Percentiles rank a stretch among this genome's conserved stretches.
These are phyloP conservation scores for Pachyramphus minor DNA, from an alignment of 2,113 vertebrate species.

Conservation along the genomic window DNA sequence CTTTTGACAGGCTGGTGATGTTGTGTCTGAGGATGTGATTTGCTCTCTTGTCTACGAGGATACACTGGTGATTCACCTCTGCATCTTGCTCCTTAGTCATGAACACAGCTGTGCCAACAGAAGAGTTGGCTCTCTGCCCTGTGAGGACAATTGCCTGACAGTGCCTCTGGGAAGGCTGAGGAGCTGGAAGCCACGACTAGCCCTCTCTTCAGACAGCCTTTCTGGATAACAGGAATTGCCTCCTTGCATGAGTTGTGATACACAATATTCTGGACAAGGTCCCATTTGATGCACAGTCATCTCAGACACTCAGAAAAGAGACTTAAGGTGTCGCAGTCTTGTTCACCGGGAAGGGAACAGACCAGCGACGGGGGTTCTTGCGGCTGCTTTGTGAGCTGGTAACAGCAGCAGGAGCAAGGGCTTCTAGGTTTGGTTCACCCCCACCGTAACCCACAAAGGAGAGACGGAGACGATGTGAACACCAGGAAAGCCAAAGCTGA, in stretches of 20 bases:
- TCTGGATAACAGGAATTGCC: not conserved
- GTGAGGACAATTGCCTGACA: fast-evolving
- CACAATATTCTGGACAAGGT: not conserved
- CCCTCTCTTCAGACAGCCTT: not conserved
- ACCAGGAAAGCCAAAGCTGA: too few species aligned
- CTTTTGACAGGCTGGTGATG: not conserved
- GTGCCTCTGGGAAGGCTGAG: not conserved
- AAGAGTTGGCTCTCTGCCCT: not conserved
- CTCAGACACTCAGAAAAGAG: not conserved
- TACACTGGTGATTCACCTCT: not conserved
- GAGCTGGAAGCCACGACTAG: not conserved
- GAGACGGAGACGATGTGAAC: too few species aligned
- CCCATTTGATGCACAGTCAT: not conserved
- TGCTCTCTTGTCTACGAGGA: not conserved
- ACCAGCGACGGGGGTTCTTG: too few species aligned
- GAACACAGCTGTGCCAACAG: not conserved
- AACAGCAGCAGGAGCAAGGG: too few species aligned
- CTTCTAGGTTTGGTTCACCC: too few species aligned
- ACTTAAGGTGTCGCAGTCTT: too few species aligned
- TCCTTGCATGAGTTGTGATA: fast-evolving
- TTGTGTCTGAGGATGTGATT: not conserved
- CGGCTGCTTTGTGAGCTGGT: too few species aligned
- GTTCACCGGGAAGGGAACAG: too few species aligned
- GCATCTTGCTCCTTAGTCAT: not conserved
- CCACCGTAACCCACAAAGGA: too few species aligned